phyloP scores from a whole-genome alignment of 2,888 invertebrate genomes.

The Scaptomyza cyrtandrae region DNA sequence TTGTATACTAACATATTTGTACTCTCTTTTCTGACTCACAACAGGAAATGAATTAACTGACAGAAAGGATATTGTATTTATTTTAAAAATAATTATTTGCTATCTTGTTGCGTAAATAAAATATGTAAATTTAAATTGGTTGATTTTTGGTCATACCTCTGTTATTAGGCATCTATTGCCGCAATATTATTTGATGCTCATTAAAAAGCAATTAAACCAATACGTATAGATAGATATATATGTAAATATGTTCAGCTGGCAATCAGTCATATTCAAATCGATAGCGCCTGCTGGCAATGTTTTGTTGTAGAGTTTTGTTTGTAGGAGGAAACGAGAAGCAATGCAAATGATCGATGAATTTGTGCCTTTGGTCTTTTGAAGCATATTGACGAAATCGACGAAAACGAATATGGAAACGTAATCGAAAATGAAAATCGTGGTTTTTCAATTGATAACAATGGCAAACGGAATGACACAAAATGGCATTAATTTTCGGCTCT shows the following conservation, averaged over 20 bases:
- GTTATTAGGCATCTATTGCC: conserved; percentile 19
- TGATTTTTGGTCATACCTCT: conserved; percentile 21
- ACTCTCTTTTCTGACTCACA: too few species aligned
- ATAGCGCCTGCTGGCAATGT: conserved; percentile 14
- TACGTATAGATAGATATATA: not conserved
- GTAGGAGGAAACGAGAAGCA: not conserved
- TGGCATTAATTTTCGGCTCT: conserved; percentile 78
- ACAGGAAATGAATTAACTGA: conserved; percentile 4
- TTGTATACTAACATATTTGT: too few species aligned
- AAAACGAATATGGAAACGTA: conserved; percentile 27
- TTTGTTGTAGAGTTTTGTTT: not conserved
- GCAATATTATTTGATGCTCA: conserved; percentile 24
- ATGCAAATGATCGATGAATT: conserved; percentile 70
- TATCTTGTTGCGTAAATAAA: conserved; percentile 22
- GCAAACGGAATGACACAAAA: conserved; percentile 54
- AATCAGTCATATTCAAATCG: conserved; percentile 50
- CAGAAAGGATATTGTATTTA: conserved; percentile 31
- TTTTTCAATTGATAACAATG: conserved; percentile 75
- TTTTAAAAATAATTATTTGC: conserved; percentile 3
- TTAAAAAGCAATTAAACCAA: conserved; percentile 69
- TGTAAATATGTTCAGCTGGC: conserved; percentile 14
- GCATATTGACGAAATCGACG: conserved; percentile 47
- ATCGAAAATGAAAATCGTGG: conserved; percentile 48
- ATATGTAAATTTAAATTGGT: conserved; percentile 56
- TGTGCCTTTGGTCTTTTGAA: conserved; percentile 56